Evolutionary conservation across 1,140 invertebrate genomes (phyloP).

Genomic region (Papilio aristodemus): DNA sequence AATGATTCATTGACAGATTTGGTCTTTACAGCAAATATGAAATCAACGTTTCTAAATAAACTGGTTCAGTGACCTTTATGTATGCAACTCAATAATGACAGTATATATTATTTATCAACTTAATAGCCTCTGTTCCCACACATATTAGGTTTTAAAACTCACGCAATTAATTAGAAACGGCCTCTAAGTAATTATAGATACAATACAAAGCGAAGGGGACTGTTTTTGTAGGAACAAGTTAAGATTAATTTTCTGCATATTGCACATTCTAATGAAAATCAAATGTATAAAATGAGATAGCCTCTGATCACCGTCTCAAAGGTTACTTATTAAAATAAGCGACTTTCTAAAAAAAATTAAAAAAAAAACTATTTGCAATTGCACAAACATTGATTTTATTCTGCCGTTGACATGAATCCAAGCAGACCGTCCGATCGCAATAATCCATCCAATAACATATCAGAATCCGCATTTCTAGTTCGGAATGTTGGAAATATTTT

Average conservation of each 20-base stretch:
- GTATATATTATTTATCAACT: slow-evolving; percentile 17
- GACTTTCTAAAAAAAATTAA: no score
- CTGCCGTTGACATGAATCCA: background rate
- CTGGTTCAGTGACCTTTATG: slow-evolving; percentile 23
- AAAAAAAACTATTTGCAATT: background rate
- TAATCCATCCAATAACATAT: slow-evolving; percentile 9
- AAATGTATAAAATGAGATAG: no score
- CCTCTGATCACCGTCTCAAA: no score
- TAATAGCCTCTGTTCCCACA: slow-evolving; percentile 24
- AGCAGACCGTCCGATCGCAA: slow-evolving; percentile 11
- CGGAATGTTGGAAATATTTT: slow-evolving; percentile 18
- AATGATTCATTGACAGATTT: no score
- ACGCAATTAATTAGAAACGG: background rate
- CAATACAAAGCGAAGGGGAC: background rate
- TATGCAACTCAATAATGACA: background rate
- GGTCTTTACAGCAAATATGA: background rate
- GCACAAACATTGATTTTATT: background rate
- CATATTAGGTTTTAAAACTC: slow-evolving; percentile 22
- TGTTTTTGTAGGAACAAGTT: no score
- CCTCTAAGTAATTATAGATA: background rate
- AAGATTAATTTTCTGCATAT: no score
- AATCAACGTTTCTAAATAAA: slow-evolving; percentile 15
- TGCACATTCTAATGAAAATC: no score
- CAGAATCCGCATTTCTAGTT: slow-evolving; percentile 11
- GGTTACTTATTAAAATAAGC: no score